Conservation (phyloP, 2,113 vertebrate species). For the Trogon surrucura region DNA sequence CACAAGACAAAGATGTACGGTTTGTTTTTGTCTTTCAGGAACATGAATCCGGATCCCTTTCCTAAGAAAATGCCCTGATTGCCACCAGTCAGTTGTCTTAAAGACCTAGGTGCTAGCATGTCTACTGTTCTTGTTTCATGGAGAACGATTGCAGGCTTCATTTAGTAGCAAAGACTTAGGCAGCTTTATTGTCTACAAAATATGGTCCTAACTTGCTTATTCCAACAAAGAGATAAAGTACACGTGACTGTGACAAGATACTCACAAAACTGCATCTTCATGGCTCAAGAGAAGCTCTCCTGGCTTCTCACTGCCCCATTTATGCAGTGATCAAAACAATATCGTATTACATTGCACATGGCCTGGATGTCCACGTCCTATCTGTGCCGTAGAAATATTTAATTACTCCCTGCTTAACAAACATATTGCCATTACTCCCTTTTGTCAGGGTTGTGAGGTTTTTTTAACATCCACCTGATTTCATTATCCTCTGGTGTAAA, state of each 20-base stretch:
- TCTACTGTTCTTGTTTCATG: neutral
- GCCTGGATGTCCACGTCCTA: neutral
- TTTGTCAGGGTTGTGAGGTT: neutral
- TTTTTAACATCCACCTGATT: neutral
- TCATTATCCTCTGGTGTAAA: neutral
- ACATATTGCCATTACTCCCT: neutral
- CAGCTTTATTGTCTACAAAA: neutral
- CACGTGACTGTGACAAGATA: neutral
- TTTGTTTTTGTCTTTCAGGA: neutral
- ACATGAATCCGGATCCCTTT: neutral
- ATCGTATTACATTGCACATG: rapidly evolving
- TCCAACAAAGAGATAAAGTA: neutral
- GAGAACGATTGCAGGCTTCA: neutral
- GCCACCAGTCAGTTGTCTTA: neutral
- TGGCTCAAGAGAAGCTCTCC: neutral
- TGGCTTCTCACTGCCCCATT: neutral
- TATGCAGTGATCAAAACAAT: neutral
- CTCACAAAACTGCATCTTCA: neutral
- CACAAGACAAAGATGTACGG: too few species aligned
- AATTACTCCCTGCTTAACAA: neutral
- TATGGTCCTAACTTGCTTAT: neutral
- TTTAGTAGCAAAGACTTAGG: neutral
- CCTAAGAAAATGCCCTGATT: neutral
- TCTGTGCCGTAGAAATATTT: neutral
- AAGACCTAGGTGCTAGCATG: neutral